Percentiles rank a stretch among this genome's conserved stretches.
Evolutionary conservation across 2,797 vertebrate genomes (phyloP).

Genomic region (Gallinago nigripennis): DNA sequence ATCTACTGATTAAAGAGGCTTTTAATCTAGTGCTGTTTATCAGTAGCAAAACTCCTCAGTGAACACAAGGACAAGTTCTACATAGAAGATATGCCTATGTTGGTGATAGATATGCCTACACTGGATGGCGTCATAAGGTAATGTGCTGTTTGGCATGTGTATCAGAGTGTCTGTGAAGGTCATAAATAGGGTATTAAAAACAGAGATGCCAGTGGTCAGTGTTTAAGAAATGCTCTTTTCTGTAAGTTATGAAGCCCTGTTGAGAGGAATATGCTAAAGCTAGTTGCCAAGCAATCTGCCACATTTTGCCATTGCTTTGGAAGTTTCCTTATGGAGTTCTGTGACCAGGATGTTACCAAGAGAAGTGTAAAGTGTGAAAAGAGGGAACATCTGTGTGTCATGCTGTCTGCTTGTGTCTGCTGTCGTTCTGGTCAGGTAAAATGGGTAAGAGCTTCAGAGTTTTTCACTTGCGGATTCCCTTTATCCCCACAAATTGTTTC

Average conservation of each 20-base stretch:
- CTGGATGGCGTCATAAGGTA: background rate
- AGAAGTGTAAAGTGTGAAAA: background rate
- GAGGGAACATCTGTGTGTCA: background rate
- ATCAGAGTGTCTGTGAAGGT: background rate
- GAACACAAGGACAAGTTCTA: background rate
- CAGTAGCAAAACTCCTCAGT: background rate
- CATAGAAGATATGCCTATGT: background rate
- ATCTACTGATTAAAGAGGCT: background rate
- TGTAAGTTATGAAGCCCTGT: background rate
- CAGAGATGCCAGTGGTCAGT: background rate
- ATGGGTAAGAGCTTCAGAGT: background rate
- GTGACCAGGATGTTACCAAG: background rate
- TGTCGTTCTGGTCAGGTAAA: background rate
- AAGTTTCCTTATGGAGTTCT: background rate
- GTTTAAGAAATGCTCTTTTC: background rate
- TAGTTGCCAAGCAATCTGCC: background rate
- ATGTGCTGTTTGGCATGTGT: background rate
- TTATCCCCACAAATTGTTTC: background rate
- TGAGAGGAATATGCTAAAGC: background rate
- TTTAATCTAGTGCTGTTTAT: background rate
- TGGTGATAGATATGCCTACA: background rate
- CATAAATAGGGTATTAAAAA: background rate
- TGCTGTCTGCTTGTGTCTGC: background rate
- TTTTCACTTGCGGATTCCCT: background rate
- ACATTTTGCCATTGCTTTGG: background rate